phyloP scores from a whole-genome alignment of 64 coral and sea anemone species.

The Montipora efflorescens region DNA sequence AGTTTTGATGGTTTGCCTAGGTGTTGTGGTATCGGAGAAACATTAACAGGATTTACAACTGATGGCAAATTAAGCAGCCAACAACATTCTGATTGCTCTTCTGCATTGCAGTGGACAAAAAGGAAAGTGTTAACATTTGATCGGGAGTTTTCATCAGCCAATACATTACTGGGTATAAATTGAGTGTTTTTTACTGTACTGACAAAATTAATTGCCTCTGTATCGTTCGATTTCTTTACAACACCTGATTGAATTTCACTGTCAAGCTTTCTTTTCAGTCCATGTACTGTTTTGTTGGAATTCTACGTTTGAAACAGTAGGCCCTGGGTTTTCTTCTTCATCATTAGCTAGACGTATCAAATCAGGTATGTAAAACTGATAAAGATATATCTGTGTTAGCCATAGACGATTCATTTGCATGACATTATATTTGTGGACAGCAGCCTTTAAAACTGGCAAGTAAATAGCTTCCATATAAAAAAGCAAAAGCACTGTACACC shows the following conservation, averaged over 20 bases:
- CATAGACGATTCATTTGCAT: conserved; percentile 46
- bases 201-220: neutral
- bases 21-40: too few species aligned
- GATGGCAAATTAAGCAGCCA: too few species aligned
- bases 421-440: conserved; percentile 37
- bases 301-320: neutral
- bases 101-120: too few species aligned
- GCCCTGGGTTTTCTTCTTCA: neutral
- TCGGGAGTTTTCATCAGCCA: too few species aligned
- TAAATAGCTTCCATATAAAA: conserved; percentile 27
- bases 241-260: neutral
- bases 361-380: conserved; percentile 35
- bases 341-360: conserved; percentile 17
- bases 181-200: too few species aligned
- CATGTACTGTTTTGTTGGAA: neutral
- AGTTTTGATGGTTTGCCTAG: too few species aligned
- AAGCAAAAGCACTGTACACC: conserved; percentile 34
- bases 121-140: too few species aligned
- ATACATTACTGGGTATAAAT: too few species aligned
- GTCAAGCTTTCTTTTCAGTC: neutral
- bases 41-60: too few species aligned
- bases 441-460: conserved; percentile 29
- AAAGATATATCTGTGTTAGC: conserved; percentile 40
- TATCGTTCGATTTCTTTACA: neutral
- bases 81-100: too few species aligned